These are phyloP conservation scores for Odocoileus hemionus DNA, from an alignment of 2,113 vertebrate species.

Conservation along the genomic window DNA sequence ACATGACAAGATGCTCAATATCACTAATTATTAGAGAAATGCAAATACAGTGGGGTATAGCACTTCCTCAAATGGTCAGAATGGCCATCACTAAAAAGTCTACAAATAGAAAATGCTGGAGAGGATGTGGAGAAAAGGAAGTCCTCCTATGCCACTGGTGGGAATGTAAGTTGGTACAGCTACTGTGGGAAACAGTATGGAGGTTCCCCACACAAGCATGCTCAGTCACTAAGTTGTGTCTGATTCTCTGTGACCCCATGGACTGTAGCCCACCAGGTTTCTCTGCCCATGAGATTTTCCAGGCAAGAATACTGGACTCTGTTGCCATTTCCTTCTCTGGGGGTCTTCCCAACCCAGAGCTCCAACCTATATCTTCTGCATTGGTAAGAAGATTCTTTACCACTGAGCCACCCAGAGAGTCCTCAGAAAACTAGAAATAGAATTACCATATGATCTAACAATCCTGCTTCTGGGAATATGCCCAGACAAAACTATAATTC, in stretches of 20 bases:
- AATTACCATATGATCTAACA: background rate
- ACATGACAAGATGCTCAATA: background rate
- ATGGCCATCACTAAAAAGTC: background rate
- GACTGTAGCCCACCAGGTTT: background rate
- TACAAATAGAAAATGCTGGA: background rate
- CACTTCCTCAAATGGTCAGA: background rate
- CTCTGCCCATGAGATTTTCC: background rate
- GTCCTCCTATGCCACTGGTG: background rate
- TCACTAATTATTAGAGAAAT: background rate
- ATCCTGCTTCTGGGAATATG: background rate
- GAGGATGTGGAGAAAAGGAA: background rate
- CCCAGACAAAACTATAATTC: background rate
- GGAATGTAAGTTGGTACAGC: background rate
- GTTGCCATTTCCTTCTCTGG: background rate
- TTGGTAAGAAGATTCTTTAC: background rate
- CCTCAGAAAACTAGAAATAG: background rate
- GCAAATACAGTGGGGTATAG: background rate
- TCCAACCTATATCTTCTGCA: background rate
- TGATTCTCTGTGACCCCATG: background rate
- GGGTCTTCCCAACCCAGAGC: background rate
- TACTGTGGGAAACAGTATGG: background rate
- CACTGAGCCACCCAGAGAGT: background rate
- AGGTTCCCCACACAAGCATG: fast-evolving
- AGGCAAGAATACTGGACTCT: background rate
- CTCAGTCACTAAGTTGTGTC: background rate